Percentiles rank a stretch among this genome's conserved stretches.
These are phyloP conservation scores for Eueremaeus valkanovi DNA, from an alignment of 2,888 invertebrate genomes.

Conservation along the genomic window DNA sequence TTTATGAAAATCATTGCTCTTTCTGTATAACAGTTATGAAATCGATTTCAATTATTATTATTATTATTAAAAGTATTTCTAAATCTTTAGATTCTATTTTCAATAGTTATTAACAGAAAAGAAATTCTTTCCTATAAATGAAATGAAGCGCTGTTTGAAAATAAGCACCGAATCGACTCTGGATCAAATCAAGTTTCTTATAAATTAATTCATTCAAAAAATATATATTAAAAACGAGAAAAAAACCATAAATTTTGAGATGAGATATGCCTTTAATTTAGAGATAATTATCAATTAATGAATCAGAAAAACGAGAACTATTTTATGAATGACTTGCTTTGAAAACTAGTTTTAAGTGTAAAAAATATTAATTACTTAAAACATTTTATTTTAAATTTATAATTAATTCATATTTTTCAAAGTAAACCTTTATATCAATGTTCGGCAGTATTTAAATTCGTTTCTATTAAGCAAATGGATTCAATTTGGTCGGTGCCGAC, in stretches of 20 bases:
- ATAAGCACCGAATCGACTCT: background rate
- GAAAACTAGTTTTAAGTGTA: background rate
- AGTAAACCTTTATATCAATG: no score
- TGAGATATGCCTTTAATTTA: no score
- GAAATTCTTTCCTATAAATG: no score
- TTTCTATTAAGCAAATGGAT: no score
- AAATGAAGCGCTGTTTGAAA: no score
- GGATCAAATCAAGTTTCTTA: background rate
- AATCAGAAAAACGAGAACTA: background rate
- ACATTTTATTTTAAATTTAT: background rate
- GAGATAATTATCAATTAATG: background rate
- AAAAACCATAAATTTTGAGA: no score
- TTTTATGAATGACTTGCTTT: background rate
- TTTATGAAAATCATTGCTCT: conserved; percentile 11
- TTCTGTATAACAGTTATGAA: background rate
- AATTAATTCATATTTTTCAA: no score
- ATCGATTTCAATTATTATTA: background rate
- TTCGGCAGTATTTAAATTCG: no score
- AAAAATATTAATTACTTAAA: background rate
- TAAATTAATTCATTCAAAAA: conserved; percentile 6
- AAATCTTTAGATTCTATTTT: no score
- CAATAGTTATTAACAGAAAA: no score
- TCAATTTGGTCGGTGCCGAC: no score
- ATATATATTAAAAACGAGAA: background rate
- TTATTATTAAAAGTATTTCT: no score